Evolutionary conservation across 2,888 invertebrate genomes (phyloP), one percentile per base, ranked within the genome.

Genomic region (Pristionchus entomophagus): DNA sequence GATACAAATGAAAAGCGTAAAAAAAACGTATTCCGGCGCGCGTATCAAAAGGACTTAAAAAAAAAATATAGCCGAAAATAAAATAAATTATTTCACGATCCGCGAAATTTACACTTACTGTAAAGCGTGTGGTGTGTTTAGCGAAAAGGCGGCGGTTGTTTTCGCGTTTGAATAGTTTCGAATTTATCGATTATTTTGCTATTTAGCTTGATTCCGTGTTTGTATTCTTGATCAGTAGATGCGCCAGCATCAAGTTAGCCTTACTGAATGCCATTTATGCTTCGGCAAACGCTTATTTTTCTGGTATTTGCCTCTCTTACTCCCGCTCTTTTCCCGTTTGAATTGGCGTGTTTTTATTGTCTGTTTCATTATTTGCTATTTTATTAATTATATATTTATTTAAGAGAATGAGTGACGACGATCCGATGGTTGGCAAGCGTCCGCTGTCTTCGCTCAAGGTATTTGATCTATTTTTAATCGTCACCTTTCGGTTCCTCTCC

Each of bases 351-450:
- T 78, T 49, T 14, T 45, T 38, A 77, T 49, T 49, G 49, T 49
- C 5, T 32, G 26, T 78, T 29, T 73, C 8, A 26, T 29, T 29
- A 49, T 49, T 78, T 49, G 12, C 26, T 12, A 26, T 29, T 45
- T 10, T 45, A 45, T 45, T 45, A 10, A 10, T 10, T 10, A 10
- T 45, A 45, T 49, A 38, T 12, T 49, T 78, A 45, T 26, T 45
- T 26, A 22, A 29, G 49, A 51, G 26, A 62, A 83, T 83, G 83
- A 45, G 83, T 19, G 83, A 73, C 73, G 69, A 69, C 69, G 84
- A 84, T 84, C 84, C 84, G n/a, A 73, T 84, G 51, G 84, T 84
- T 22, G 84, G 69, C 53, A 73, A 73, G 12, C 69, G 73, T 14
- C 73, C 41, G 8, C 84, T 84, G 8, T 84, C 84, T 29, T 49